These are phyloP conservation scores for Agonopterix heracliana DNA, from an alignment of 2,888 invertebrate genomes.

Conservation along the genomic window DNA sequence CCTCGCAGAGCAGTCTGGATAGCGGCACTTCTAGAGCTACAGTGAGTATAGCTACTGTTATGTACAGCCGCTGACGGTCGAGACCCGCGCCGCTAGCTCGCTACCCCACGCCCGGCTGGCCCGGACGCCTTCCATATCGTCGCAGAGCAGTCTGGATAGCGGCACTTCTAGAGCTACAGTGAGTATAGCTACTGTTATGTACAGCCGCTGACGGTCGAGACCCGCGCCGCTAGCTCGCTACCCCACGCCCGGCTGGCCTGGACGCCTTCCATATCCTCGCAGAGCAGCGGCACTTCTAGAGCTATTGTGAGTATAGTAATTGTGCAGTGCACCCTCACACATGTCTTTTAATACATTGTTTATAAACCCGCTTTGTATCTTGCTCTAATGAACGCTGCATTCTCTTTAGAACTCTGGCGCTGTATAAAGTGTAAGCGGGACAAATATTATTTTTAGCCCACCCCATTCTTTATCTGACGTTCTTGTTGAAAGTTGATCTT, in stretches of 20 bases:
- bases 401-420: too few species aligned
- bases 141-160: conserved; percentile 89
- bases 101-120: conserved; percentile 84
- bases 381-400: too few species aligned
- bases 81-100: conserved; percentile 72
- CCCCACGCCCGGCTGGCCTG: conserved; percentile 85
- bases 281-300: conserved; percentile 84
- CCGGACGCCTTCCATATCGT: conserved; percentile 87
- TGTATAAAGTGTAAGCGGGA: too few species aligned
- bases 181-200: conserved; percentile 47
- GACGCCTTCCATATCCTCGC: conserved; percentile 89
- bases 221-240: conserved; percentile 73
- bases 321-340: conserved; percentile 63
- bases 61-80: conserved; percentile 71
- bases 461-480: too few species aligned
- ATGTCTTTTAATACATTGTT: neutral
- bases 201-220: conserved; percentile 74
- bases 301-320: conserved; percentile 48
- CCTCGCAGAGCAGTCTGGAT: conserved; percentile 90
- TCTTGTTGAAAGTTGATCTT: too few species aligned
- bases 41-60: too few species aligned
- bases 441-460: too few species aligned
- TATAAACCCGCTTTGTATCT: too few species aligned
- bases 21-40: conserved; percentile 80
- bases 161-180: conserved; percentile 78